Evolutionary conservation across 2,113 vertebrate species (phyloP), one percentile per base, ranked within the genome.

Genomic region (Phrynosoma blainvillii): DNA sequence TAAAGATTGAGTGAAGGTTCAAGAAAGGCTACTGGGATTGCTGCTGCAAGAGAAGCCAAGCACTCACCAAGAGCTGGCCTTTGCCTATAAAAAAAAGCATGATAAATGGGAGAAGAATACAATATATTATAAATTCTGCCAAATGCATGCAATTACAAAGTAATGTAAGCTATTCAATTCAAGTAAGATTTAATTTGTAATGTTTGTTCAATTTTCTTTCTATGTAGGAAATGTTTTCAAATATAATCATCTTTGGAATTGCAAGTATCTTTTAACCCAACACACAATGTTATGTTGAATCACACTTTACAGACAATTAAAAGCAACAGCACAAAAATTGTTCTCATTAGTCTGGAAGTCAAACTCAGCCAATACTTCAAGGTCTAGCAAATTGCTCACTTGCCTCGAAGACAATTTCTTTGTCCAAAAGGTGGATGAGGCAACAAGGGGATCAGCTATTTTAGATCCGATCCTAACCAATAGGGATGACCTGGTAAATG

Each of bases 21-120:
- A 94, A 99, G 97, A 93, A 99, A 99, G 13, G 99, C 99, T 32
- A 99, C 99, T 4, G 99, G 99, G 92, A 99, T 98, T 83, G 98
- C 99, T 52, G 98, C 99, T 1, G 98, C 98, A 89, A 99, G 96
- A 4, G 98, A 98, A 75, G 99, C 99, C 93, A 99, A 96, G 95
- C 99, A 99, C 91, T 99, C 99, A 83, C 99, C 99, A n/a, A 99
- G 97, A 54, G 98, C 98, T 0, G 99, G 99, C n/a, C 99, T 97
- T 94, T 99, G 99, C 92, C 99, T 99, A 89, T 75, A 91, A 91
- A 25, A 54, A 62, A 87, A 92, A 62, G 86, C 42, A 89, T 9
- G 78, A 73, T 2, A 88, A 88, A 88, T 82, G 42, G 2, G 71
- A 81, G 79, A 21, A 71, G 5, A 73, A 27, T 70, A 87, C 9